These are phyloP conservation scores for Amazonetta brasiliensis DNA, from an alignment of 2,797 vertebrate genomes.

Conservation along the genomic window DNA sequence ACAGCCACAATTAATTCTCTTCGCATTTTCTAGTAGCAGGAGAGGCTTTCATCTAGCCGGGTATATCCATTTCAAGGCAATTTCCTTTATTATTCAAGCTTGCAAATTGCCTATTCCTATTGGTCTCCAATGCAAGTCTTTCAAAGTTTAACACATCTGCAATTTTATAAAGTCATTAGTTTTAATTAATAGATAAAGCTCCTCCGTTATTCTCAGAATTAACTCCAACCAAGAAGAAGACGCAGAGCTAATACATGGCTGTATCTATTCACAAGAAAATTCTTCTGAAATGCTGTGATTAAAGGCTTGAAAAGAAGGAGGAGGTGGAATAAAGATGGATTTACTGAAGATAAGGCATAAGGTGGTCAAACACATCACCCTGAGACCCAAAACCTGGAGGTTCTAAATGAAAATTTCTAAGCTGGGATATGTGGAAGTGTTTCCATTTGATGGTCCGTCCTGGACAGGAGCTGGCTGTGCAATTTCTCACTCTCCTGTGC, in stretches of 20 bases:
- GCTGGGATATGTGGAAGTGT: not conserved
- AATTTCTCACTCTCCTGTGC: not conserved
- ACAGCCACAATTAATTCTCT: conserved; percentile 26
- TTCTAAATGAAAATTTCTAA: not conserved
- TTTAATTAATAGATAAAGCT: conserved; percentile 73
- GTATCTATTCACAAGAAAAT: conserved; percentile 4
- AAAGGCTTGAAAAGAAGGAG: not conserved
- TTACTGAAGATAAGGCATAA: not conserved
- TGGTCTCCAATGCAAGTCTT: conserved; percentile 12
- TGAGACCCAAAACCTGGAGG: not conserved
- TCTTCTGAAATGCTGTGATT: conserved; percentile 23
- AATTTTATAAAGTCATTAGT: conserved; percentile 66
- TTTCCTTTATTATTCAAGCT: conserved; percentile 42
- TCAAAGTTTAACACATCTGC: conserved; percentile 46
- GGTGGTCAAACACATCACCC: not conserved
- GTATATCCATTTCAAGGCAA: conserved; percentile 40
- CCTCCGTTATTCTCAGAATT: conserved; percentile 46
- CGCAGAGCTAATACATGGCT: not conserved
- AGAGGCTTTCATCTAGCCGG: conserved; percentile 9
- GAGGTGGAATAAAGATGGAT: not conserved
- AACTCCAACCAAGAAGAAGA: conserved; percentile 1
- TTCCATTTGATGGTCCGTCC: not conserved
- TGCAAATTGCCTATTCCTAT: conserved; percentile 45
- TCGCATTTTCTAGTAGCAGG: not conserved
- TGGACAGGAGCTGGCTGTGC: not conserved